Percentiles rank a stretch among this genome's conserved stretches.
Evolutionary conservation across 2,888 invertebrate species (phyloP).

Genomic region (Oscheius sp.): DNA sequence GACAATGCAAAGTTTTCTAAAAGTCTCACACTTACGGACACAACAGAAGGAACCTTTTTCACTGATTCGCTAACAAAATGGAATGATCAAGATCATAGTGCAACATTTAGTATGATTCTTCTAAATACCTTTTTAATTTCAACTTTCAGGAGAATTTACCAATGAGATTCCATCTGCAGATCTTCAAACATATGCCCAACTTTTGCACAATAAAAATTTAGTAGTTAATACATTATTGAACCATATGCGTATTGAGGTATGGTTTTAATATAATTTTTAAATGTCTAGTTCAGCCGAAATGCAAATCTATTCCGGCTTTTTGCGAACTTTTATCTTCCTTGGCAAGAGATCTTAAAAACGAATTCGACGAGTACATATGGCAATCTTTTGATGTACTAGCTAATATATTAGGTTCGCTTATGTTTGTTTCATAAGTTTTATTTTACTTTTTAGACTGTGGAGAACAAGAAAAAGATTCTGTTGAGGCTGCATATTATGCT

Average conservation of each 20-base stretch:
- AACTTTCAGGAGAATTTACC: constrained; percentile 76
- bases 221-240: constrained; percentile 76
- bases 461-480: constrained; percentile 38
- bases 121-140: not conserved
- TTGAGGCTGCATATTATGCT: constrained; percentile 86
- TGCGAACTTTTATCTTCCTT: constrained; percentile 54
- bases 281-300: constrained; percentile 21
- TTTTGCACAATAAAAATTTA: constrained; percentile 77
- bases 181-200: constrained; percentile 82
- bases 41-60: constrained; percentile 82
- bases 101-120: constrained; percentile 82
- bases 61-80: constrained; percentile 85
- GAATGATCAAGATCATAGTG: constrained; percentile 78
- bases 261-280: constrained; percentile 51
- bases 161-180: constrained; percentile 79
- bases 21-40: constrained; percentile 63
- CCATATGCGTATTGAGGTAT: constrained; percentile 80
- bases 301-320: constrained; percentile 39
- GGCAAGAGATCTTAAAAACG: constrained; percentile 55
- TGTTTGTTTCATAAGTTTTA: not conserved
- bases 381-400: constrained; percentile 44
- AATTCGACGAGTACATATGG: constrained; percentile 57
- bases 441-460: constrained; percentile 35
- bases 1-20: constrained; percentile 38
- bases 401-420: constrained; percentile 42